Percentiles rank a stretch among this genome's conserved stretches.
These are phyloP conservation scores for Misgurnus anguillicaudatus DNA, from an alignment of 2,113 vertebrate genomes.

Conservation along the genomic window DNA sequence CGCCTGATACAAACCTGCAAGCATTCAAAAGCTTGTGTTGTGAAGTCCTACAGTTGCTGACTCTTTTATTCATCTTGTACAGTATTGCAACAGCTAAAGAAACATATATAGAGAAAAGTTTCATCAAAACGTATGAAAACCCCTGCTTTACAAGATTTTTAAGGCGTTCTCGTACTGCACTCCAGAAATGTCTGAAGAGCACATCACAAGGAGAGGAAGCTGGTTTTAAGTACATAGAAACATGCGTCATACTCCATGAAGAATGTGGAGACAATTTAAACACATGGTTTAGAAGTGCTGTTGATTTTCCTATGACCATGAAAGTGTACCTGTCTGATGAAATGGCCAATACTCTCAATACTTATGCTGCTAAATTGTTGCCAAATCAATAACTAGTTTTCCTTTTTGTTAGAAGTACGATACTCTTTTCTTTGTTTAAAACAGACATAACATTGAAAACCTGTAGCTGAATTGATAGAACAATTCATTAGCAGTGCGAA, in stretches of 20 bases:
- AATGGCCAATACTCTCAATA: not conserved
- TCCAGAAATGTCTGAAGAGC: conserved; percentile 33
- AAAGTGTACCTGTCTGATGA: conserved; percentile 2
- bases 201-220: not conserved
- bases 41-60: not conserved
- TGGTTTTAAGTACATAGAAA: conserved; percentile 6
- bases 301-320: conserved; percentile 2
- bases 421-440: too few species aligned
- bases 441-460: too few species aligned
- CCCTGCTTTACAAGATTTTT: conserved; percentile 64
- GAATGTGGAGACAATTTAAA: not conserved
- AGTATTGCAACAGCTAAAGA: not conserved
- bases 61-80: not conserved
- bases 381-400: not conserved
- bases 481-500: too few species aligned
- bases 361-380: not conserved
- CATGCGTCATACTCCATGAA: conserved; percentile 17
- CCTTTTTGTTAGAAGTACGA: too few species aligned
- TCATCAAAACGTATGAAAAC: conserved; percentile 51
- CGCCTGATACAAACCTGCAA: not conserved
- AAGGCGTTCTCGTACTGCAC: conserved; percentile 53
- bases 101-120: not conserved
- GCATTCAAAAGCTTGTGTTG: not conserved
- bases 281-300: not conserved
- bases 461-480: too few species aligned